phyloP scores from a whole-genome alignment of 2,888 invertebrate species.

The Drosophila cognata region DNA sequence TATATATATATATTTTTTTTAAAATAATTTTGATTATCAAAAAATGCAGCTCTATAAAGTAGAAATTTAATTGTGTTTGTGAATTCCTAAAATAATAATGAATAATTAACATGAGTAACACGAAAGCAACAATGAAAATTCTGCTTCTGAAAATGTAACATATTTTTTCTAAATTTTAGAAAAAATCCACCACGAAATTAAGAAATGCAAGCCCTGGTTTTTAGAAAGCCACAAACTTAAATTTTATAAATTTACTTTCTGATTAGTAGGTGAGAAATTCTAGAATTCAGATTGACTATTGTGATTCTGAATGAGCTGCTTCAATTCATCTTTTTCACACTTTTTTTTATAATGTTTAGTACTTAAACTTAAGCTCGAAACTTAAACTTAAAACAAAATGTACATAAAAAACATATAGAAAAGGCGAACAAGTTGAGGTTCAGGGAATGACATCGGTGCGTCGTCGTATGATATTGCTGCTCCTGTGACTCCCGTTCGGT shows the following conservation, averaged over 20 bases:
- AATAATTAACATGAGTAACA: not conserved
- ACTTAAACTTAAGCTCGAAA: conserved; percentile 34
- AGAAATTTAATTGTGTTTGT: not conserved
- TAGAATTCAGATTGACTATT: not conserved
- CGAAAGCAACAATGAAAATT: not conserved
- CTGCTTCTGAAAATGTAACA: not conserved
- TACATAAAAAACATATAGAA: conserved; percentile 8
- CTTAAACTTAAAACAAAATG: conserved; percentile 35
- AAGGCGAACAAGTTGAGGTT: conserved; percentile 1
- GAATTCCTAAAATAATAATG: not conserved
- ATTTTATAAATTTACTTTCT: not conserved
- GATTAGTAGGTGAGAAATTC: not conserved
- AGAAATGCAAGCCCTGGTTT: not conserved
- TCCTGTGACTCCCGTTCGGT: conserved; percentile 70
- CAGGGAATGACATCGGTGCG: conserved; percentile 83
- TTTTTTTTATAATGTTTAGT: not conserved
- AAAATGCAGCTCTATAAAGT: not conserved
- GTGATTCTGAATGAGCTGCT: not conserved
- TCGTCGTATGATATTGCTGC: conserved; percentile 79
- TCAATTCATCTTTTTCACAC: not conserved
- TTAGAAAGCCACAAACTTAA: not conserved
- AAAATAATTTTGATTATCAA: not conserved
- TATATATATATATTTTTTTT: not conserved
- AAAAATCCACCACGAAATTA: not conserved
- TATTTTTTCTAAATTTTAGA: not conserved